These are phyloP conservation scores for Probaryconus sp. DNA, from an alignment of 1,140 invertebrate species.

Conservation along the genomic window DNA sequence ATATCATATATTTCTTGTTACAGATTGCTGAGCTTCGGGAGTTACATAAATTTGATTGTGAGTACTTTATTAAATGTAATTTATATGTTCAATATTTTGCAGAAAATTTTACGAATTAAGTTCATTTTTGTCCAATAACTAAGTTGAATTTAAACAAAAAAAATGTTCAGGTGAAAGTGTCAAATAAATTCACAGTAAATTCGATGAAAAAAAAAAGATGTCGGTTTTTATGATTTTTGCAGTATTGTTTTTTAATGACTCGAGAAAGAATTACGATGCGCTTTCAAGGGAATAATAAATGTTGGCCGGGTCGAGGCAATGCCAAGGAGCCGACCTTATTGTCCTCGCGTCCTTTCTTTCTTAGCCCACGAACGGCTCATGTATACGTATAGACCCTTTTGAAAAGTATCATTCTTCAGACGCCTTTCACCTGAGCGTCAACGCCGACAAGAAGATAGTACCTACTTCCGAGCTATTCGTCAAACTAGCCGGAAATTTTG, in stretches of 20 bases:
- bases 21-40: no score
- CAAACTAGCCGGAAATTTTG: constrained; percentile 65
- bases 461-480: constrained; percentile 60
- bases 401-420: constrained; percentile 65
- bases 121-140: no score
- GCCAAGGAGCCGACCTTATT: constrained; percentile 19
- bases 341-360: constrained; percentile 43
- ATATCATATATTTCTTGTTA: no score
- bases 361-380: constrained; percentile 36
- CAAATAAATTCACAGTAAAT: no score
- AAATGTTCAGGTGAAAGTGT: no score
- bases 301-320: constrained; percentile 38
- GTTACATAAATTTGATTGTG: no score
- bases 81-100: no score
- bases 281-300: constrained; percentile 68
- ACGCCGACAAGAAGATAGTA: constrained; percentile 50
- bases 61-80: no score
- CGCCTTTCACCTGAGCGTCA: constrained; percentile 35
- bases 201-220: no score
- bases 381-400: constrained; percentile 59
- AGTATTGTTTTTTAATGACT: constrained; percentile 68
- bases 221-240: constrained; percentile 23
- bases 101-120: no score
- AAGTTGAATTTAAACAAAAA: no score
- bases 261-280: constrained; percentile 65